Conservation (phyloP, 2,797 vertebrate species). For the Chelidonichthys spinosus region DNA sequence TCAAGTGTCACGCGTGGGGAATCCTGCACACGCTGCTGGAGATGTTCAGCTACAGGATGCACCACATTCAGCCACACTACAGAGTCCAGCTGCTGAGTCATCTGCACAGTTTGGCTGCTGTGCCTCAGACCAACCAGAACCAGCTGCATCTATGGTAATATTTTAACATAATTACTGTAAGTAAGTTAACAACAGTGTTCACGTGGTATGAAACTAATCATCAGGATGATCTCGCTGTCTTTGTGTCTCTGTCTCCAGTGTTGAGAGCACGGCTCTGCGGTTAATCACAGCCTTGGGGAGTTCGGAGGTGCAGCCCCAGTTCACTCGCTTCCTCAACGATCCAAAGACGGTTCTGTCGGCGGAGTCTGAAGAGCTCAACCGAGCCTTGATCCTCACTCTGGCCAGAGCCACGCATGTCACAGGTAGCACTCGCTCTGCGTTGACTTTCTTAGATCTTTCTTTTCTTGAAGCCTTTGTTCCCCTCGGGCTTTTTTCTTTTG, state of each 20-base stretch:
- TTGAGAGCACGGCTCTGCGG: constrained; percentile 96
- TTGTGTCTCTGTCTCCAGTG: constrained; percentile 77
- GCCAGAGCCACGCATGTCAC: constrained; percentile 98
- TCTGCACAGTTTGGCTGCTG: constrained; percentile 95
- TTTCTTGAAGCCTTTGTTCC: not conserved
- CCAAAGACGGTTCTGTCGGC: constrained; percentile 97
- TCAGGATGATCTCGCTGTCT: not conserved
- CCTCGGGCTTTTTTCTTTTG: not conserved
- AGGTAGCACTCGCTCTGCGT: constrained; percentile 75
- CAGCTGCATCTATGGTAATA: constrained; percentile 97
- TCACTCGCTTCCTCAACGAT: constrained; percentile 97
- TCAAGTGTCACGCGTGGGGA: constrained; percentile 97
- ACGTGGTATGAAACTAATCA: no score
- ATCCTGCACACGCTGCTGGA: constrained; percentile 97
- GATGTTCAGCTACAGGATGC: constrained; percentile 99
- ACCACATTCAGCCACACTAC: constrained; percentile 99
- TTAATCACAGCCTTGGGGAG: constrained; percentile 97
- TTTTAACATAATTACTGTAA: not conserved
- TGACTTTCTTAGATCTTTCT: not conserved
- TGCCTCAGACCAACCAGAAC: constrained; percentile 98
- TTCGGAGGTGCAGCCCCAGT: constrained; percentile 97
- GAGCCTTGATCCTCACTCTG: constrained; percentile 95
- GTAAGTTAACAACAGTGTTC: not conserved
- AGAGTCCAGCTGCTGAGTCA: constrained; percentile 96
- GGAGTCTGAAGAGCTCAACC: constrained; percentile 97